phyloP scores from a whole-genome alignment of 2,113 vertebrate genomes.

The Phainopepla nitens region DNA sequence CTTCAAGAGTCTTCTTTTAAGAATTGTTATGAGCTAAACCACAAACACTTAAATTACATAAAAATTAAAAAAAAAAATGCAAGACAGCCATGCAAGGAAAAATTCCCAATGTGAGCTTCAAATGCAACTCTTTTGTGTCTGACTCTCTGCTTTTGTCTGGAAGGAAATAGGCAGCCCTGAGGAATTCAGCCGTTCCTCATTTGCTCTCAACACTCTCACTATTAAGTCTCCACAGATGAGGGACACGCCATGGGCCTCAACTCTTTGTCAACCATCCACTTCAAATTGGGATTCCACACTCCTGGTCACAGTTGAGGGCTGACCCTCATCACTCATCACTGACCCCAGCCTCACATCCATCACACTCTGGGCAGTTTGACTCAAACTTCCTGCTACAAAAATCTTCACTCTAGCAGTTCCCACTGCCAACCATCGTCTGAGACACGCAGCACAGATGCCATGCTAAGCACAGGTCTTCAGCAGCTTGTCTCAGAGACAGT shows the following conservation, averaged over 20 bases:
- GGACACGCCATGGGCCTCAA: background rate
- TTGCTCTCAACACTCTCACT: background rate
- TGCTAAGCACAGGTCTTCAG: background rate
- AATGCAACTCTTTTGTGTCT: background rate
- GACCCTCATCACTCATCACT: background rate
- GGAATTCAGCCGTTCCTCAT: background rate
- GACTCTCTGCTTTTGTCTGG: background rate
- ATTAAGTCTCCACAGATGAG: background rate
- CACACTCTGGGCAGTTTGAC: background rate
- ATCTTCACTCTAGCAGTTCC: background rate
- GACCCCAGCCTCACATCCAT: background rate
- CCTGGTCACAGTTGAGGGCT: background rate
- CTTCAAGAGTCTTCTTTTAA: background rate
- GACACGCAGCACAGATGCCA: background rate
- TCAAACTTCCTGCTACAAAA: background rate
- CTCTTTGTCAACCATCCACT: background rate
- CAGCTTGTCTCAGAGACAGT: background rate
- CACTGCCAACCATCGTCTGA: background rate
- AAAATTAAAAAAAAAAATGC: background rate
- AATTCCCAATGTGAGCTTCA: background rate
- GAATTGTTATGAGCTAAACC: background rate
- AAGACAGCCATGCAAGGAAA: background rate
- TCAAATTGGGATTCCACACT: background rate
- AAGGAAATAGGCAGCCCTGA: background rate
- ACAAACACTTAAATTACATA: conserved; percentile 1